Evolutionary conservation across 2,113 vertebrate species (phyloP), one percentile per base, ranked within the genome.

Genomic region (Meriones unguiculatus): DNA sequence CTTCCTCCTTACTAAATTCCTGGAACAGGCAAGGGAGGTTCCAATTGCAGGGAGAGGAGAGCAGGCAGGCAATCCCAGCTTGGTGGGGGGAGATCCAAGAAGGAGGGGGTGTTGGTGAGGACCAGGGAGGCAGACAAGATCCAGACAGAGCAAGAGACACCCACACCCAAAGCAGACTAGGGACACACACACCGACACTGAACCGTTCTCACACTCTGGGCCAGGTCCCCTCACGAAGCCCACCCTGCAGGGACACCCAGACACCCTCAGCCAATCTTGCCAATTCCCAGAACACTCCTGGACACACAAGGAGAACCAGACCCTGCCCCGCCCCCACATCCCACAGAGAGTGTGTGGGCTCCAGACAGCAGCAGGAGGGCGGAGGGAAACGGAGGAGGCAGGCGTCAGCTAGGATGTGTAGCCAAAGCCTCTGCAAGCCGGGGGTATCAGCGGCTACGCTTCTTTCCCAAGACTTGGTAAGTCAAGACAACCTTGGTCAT

Each of bases 1-100:
- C 92, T 92, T 97, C 97, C 97, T 97, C 95, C 97, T 98, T 96
- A 96, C 97, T 94, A 98, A 98, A 98, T 98, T 97, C 98, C 98
- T 97, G 97, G 97, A 98, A 98, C 95, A 97, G 94, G 98, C 98
- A 95, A 97, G 98, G 96, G 98, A 97, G 97, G 98, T 97, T 98
- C 97, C 97, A 96, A 95, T 97, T 97, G 96, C 76, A 28, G 91
- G 65, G 94, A 95, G 92, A 91, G 93, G 86, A 88, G 90, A 94
- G 81, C 65, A 85, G 89, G 97, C 96, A 86, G 97, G 97, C 96
- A 35, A 96, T 97, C 96, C 96, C 90, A 89, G 95, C 95, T 95
- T 73, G 35, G 81, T 17, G 7, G 41, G 18, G 41, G 41, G 73
- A 41, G 72, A 73, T 24, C 72, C 62, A 59, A 59, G 22, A 22